These are phyloP conservation scores for Micrasema minimum DNA, from an alignment of 1,140 invertebrate genomes.

Conservation along the genomic window DNA sequence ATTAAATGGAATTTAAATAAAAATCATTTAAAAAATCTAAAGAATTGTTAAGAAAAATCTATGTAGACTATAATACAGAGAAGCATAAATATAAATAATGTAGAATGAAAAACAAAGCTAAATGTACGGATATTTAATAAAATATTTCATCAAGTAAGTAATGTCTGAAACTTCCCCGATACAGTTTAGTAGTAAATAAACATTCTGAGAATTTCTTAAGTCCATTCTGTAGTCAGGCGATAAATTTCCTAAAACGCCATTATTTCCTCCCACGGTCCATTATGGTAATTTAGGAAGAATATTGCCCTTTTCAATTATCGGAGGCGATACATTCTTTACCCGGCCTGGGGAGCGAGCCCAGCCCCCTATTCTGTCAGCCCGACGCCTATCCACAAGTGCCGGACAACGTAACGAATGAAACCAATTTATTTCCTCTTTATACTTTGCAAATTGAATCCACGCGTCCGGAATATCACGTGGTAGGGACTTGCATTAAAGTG, in stretches of 20 bases:
- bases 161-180: too few species aligned
- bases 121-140: too few species aligned
- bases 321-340: conserved; percentile 51
- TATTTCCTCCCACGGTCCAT: conserved; percentile 30
- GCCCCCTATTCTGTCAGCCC: conserved; percentile 20
- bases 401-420: conserved; percentile 48
- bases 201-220: neutral
- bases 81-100: too few species aligned
- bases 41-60: too few species aligned
- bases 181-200: too few species aligned
- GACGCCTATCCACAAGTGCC: conserved; percentile 38
- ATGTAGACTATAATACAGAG: too few species aligned
- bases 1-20: too few species aligned
- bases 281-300: conserved; percentile 36
- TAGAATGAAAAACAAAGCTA: too few species aligned
- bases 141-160: too few species aligned
- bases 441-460: conserved; percentile 48
- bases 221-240: conserved; percentile 12
- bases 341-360: conserved; percentile 22
- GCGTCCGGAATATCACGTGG: conserved; percentile 12
- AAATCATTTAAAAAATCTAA: too few species aligned
- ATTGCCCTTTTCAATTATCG: conserved; percentile 52
- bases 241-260: conserved; percentile 31
- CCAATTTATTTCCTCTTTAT: conserved; percentile 53
- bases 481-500: neutral